phyloP scores from a whole-genome alignment of 2,113 vertebrate species.

The Thamnaconus septentrionalis region DNA sequence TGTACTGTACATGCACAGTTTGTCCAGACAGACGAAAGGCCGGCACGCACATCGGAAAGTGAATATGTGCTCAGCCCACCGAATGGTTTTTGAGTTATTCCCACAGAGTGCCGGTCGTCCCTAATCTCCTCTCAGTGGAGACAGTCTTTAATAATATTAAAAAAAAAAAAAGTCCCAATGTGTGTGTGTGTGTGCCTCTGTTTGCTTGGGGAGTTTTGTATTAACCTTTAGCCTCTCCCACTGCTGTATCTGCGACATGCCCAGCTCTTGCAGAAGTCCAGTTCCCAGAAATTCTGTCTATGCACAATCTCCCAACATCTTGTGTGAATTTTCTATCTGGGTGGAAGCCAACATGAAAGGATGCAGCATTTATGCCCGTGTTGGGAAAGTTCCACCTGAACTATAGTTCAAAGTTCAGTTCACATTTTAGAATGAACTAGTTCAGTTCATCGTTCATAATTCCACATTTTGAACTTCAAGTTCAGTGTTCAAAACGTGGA shows the following conservation, averaged over 20 bases:
- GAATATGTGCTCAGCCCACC: background rate
- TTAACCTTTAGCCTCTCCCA: constrained; percentile 67
- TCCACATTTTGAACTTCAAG: too few relatives aligned
- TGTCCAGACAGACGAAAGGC: constrained; percentile 16
- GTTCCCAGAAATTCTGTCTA: constrained; percentile 52
- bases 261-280: constrained; percentile 37
- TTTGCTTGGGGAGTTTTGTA: constrained; percentile 44
- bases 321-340: constrained; percentile 56
- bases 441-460: too few relatives aligned
- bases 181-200: constrained; percentile 42
- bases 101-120: constrained; percentile 40
- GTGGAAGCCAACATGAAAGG: constrained; percentile 27
- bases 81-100: constrained; percentile 37
- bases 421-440: too few relatives aligned
- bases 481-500: too few relatives aligned
- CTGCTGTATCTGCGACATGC: constrained; percentile 46
- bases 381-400: too few relatives aligned
- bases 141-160: constrained; percentile 30
- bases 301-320: constrained; percentile 51
- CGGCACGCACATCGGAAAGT: background rate
- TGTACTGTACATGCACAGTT: constrained; percentile 4
- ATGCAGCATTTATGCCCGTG: background rate
- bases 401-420: too few relatives aligned
- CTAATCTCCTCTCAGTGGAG: constrained; percentile 47
- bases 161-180: constrained; percentile 37